Percentiles rank a stretch among this genome's conserved stretches.
Evolutionary conservation across 2,113 vertebrate species (phyloP).

Genomic region (Nettapus auritus): DNA sequence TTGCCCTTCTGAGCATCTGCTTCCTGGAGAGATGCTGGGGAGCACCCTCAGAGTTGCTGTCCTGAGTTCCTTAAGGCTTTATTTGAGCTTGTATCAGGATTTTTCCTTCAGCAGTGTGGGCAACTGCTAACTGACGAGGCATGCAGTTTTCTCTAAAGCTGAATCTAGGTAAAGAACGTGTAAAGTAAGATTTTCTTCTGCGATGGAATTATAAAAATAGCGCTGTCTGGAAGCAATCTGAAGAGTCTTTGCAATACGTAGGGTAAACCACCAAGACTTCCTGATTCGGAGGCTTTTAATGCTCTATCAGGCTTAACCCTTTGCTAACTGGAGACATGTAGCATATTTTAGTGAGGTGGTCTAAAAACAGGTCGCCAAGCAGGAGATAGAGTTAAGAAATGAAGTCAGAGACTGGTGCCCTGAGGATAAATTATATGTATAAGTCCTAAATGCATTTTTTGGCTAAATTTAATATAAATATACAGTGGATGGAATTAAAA

Average conservation of each 20-base stretch:
- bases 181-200: slow-evolving; percentile 35
- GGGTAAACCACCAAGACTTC: neutral
- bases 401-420: neutral
- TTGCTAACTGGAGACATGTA: neutral
- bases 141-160: neutral
- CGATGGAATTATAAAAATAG: slow-evolving; percentile 57
- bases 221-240: slow-evolving; percentile 60
- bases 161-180: neutral
- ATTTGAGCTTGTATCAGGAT: neutral
- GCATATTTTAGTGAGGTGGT: neutral
- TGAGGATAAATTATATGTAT: neutral
- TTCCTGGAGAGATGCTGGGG: neutral
- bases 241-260: slow-evolving; percentile 25
- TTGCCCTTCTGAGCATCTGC: neutral
- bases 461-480: neutral
- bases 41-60: neutral
- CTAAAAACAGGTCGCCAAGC: neutral
- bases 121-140: neutral
- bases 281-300: slow-evolving; percentile 24
- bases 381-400: neutral
- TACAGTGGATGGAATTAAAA: neutral
- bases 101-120: slow-evolving; percentile 19
- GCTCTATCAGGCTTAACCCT: slow-evolving; percentile 18
- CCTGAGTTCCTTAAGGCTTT: neutral
- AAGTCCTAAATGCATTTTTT: neutral